phyloP scores from a whole-genome alignment of 2,113 vertebrate species.

The Python bivittatus region DNA sequence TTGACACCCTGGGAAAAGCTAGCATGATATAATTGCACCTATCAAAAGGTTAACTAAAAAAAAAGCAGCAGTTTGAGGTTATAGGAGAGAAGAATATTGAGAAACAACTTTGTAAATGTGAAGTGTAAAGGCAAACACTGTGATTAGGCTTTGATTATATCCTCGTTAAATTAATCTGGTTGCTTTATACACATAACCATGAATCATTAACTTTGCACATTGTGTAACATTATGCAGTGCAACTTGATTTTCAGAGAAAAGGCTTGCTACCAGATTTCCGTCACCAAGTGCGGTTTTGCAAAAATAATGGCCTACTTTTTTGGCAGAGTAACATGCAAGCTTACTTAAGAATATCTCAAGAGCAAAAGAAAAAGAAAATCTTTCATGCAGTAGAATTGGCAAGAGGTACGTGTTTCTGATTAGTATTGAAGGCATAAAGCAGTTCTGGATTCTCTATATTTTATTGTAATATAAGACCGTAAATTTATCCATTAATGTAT shows the following conservation, averaged over 20 bases:
- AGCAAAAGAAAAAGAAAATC: neutral
- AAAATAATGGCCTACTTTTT: neutral
- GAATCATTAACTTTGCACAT: slow-evolving; percentile 20
- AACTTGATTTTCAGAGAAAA: slow-evolving; percentile 31
- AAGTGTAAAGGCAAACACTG: slow-evolving; percentile 28
- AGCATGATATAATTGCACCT: slow-evolving; percentile 33
- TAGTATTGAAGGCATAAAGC: neutral
- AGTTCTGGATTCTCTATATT: neutral
- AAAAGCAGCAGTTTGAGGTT: slow-evolving; percentile 47
- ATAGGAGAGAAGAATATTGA: slow-evolving; percentile 57
- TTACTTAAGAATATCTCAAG: neutral
- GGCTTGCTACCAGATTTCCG: neutral
- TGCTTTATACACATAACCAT: neutral
- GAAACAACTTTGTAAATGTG: slow-evolving; percentile 45
- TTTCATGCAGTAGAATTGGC: neutral
- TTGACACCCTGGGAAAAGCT: neutral
- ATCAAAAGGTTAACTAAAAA: slow-evolving; percentile 56
- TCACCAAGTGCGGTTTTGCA: neutral
- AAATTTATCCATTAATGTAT: neutral
- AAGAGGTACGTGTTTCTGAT: neutral
- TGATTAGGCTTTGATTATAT: neutral
- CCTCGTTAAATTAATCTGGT: slow-evolving; percentile 26
- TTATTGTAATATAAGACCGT: neutral
- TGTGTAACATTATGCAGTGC: slow-evolving; percentile 10
- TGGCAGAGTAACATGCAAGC: neutral